Conservation (phyloP, 2,113 vertebrate genomes). For the Mesembrinibis cayennensis region DNA sequence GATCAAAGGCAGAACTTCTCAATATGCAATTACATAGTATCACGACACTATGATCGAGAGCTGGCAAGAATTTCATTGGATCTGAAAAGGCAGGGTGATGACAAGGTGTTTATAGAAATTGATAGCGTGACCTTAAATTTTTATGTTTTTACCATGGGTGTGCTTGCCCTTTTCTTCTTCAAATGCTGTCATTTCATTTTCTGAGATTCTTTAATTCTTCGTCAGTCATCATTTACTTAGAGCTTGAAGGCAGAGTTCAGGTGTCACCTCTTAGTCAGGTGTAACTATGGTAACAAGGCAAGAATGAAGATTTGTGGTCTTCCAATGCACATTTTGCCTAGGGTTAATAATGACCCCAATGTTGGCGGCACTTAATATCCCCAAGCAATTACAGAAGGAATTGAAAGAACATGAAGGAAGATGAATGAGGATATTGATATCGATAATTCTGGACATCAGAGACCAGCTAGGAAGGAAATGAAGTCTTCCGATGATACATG, state of each 20-base stretch:
- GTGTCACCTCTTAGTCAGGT: neutral
- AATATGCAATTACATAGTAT: neutral
- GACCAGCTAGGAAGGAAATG: neutral
- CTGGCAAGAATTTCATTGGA: neutral
- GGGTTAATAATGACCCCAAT: neutral
- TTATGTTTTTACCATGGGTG: neutral
- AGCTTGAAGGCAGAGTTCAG: neutral
- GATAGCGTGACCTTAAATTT: neutral
- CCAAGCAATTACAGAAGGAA: neutral
- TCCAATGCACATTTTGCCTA: neutral
- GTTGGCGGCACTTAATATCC: neutral
- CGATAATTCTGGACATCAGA: neutral
- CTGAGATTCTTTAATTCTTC: neutral
- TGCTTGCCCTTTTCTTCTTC: neutral
- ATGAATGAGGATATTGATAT: neutral
- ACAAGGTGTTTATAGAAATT: neutral
- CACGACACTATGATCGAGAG: neutral
- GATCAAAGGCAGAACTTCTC: conserved; percentile 1
- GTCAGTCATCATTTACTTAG: neutral
- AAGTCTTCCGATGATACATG: neutral
- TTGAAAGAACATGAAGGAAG: neutral
- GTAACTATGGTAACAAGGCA: conserved; percentile 54
- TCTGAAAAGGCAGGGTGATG: neutral
- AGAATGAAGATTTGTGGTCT: neutral
- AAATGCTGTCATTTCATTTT: neutral